phyloP scores from a whole-genome alignment of 2,888 invertebrate species.

The Dryomyza anilis region DNA sequence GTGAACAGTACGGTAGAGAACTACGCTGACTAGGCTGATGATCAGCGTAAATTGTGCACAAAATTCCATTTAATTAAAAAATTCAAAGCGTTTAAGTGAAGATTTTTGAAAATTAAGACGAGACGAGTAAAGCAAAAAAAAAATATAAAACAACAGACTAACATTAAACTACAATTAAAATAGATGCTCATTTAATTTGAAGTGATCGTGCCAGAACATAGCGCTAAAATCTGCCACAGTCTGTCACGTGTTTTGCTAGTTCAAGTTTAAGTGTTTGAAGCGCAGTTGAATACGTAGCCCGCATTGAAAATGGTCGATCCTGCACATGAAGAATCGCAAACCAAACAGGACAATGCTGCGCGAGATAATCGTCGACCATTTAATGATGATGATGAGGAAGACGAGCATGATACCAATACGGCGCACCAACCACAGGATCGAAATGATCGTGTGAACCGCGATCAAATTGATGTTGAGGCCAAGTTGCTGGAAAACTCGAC shows the following conservation, averaged over 20 bases:
- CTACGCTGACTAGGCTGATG: not conserved
- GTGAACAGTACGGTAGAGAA: constrained; percentile 32
- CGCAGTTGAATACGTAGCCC: not conserved
- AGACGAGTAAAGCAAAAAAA: not conserved
- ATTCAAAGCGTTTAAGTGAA: constrained; percentile 6
- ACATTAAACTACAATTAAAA: constrained; percentile 9
- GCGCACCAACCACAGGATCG: too few species aligned
- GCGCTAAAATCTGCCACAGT: not conserved
- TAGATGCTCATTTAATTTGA: not conserved
- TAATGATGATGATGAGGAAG: too few species aligned
- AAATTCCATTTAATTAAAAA: constrained; percentile 9
- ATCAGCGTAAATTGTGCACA: not conserved
- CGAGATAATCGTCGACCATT: constrained; percentile 10
- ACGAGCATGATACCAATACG: too few species aligned
- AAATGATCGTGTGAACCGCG: not conserved
- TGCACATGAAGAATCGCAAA: not conserved
- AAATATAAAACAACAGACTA: not conserved
- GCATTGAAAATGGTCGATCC: constrained; percentile 1
- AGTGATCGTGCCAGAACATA: not conserved
- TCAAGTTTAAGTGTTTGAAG: not conserved
- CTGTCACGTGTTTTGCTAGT: not conserved
- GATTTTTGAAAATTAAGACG: not conserved
- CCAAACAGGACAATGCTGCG: not conserved
- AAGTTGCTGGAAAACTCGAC: constrained; percentile 39
- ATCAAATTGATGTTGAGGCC: constrained; percentile 37